Evolutionary conservation across 1,140 invertebrate genomes (phyloP).

Genomic region (Vanessa atalanta): DNA sequence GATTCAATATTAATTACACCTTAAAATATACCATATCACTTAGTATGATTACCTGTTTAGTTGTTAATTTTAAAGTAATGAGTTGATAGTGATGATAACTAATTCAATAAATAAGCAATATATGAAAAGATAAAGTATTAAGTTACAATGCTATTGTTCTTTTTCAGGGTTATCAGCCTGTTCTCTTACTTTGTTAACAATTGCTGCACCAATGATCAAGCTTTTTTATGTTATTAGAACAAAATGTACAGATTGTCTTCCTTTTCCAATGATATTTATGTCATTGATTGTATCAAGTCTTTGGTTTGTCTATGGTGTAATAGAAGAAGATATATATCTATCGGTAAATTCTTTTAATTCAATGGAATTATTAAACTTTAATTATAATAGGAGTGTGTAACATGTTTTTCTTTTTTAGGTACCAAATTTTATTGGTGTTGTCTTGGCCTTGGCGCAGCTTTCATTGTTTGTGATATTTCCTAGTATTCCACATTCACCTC

Average conservation of each 20-base stretch:
- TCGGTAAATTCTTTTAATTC: slow-evolving; percentile 77
- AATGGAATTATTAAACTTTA: neutral
- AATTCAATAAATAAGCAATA: too few relatives aligned
- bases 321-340: slow-evolving; percentile 87
- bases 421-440: slow-evolving; percentile 87
- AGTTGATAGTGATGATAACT: too few relatives aligned
- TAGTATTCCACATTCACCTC: slow-evolving; percentile 55
- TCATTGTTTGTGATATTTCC: slow-evolving; percentile 87
- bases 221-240: slow-evolving; percentile 88
- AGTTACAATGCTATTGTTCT: too few relatives aligned
- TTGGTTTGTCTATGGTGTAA: slow-evolving; percentile 88
- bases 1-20: too few relatives aligned
- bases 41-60: too few relatives aligned
- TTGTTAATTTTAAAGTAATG: too few relatives aligned
- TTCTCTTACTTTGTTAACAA: slow-evolving; percentile 87
- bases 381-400: neutral
- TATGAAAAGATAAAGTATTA: too few relatives aligned
- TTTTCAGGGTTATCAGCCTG: slow-evolving; percentile 85
- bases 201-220: slow-evolving; percentile 88
- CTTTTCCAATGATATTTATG: slow-evolving; percentile 88
- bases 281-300: slow-evolving; percentile 87
- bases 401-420: slow-evolving; percentile 77
- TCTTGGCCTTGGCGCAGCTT: slow-evolving; percentile 85
- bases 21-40: too few relatives aligned
- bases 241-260: slow-evolving; percentile 88